Evolutionary conservation across 1,140 invertebrate genomes (phyloP), one percentile per base, ranked within the genome.

Genomic region (Panulirus ornatus): DNA sequence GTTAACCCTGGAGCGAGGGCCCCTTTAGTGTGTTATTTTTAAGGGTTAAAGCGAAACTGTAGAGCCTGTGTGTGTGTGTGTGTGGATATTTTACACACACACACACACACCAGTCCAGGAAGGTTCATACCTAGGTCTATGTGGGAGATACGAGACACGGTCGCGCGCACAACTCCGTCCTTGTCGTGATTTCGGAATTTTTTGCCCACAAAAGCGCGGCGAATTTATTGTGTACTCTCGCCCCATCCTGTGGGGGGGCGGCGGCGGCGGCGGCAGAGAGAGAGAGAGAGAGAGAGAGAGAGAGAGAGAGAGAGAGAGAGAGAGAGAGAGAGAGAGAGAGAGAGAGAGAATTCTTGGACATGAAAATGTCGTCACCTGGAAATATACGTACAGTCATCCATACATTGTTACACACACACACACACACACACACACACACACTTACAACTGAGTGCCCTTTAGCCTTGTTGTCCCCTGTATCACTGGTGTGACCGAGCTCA

Each of bases 11-110:
- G 75, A 78, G 75, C n/a, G 47, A 78, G 75, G 34, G 40, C 47
- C 75, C 42, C 75, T 78, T 78, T 78, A 78, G 75, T 78, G 19
- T 78, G 75, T 78, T 78, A 78, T 78, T 78, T 76, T 78, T 78
- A 78, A 47, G 75, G 75, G 27, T 78, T 78, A 66, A 83, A 83
- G 58, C 51, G 34, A 83, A 83, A 54, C 79, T 83, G 30, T 54
- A 66, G 11, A 9, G 14, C 63, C 27, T 0, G 75, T 47, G 54
- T 22, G 19, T 58, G 11, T 58, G 54, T 22, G 54, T 6, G 22
- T 6, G 22, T 70, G 5, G 63, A n/a, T n/a, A n/a, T 71, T 22
- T 22, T 58, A 71, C 70, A 19, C 70, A 71, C 27, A 71, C 63
- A 71, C 27, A 34, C 70, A 71, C 70, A 71, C 70, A 71, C 70